A percentile compares a stretch with the other conserved stretches of the same genome.
These are phyloP conservation scores for Rana temporaria DNA, from an alignment of 2,113 vertebrate species.

Conservation along the genomic window DNA sequence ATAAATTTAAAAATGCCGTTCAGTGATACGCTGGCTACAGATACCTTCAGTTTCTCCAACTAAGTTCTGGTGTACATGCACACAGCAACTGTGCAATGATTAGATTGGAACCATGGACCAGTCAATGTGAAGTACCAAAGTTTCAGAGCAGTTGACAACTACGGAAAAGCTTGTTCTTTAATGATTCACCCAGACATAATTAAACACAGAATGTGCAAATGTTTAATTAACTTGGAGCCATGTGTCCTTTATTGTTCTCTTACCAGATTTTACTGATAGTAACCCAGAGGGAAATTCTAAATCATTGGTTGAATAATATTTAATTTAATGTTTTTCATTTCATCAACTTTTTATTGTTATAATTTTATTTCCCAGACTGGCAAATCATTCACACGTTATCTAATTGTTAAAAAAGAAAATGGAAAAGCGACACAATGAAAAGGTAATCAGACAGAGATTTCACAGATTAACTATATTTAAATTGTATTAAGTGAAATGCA, in stretches of 20 bases:
- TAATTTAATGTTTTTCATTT: conserved; percentile 59
- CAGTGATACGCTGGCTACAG: conserved; percentile 29
- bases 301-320: conserved; percentile 57
- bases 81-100: conserved; percentile 50
- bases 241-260: conserved; percentile 57
- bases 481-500: neutral
- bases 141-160: conserved; percentile 54
- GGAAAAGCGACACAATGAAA: conserved; percentile 38
- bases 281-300: conserved; percentile 56
- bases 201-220: conserved; percentile 55
- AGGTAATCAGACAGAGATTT: neutral
- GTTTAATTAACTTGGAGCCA: conserved; percentile 58
- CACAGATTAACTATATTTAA: neutral
- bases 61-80: conserved; percentile 37
- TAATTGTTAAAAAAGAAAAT: conserved; percentile 27
- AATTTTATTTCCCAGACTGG: conserved; percentile 56
- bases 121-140: conserved; percentile 43
- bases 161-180: conserved; percentile 38
- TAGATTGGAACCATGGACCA: conserved; percentile 39
- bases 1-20: conserved; percentile 36
- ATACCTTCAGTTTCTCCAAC: conserved; percentile 30
- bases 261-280: conserved; percentile 53
- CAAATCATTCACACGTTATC: conserved; percentile 46
- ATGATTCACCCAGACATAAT: conserved; percentile 53
- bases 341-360: conserved; percentile 56